These are phyloP conservation scores for Mustelus asterias DNA, from an alignment of 2,113 vertebrate genomes.

Conservation along the genomic window DNA sequence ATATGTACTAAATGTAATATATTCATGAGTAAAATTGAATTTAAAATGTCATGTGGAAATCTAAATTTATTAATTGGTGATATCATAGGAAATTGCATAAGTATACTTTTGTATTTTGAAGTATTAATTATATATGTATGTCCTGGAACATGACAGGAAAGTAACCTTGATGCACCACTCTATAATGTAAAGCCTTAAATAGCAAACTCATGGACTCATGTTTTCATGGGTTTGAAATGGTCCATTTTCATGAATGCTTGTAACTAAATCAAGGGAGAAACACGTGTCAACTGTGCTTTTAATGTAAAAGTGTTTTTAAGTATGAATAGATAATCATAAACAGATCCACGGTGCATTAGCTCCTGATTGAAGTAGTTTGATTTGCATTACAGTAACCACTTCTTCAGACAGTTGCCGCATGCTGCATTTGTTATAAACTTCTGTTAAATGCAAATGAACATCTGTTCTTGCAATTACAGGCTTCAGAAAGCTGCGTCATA, in stretches of 20 bases:
- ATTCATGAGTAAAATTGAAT: background rate
- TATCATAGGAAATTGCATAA: no score
- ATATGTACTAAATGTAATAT: background rate
- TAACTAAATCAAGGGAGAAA: background rate
- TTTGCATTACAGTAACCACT: conserved; percentile 9
- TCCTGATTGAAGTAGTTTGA: background rate
- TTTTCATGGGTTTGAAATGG: background rate
- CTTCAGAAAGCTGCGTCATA: background rate
- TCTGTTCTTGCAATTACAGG: background rate
- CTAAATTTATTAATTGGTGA: background rate
- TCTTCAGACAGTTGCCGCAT: background rate
- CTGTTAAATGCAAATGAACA: conserved; percentile 27
- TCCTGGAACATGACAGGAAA: background rate
- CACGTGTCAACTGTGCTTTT: background rate
- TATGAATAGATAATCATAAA: background rate
- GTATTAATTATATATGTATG: no score
- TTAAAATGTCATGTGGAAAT: background rate
- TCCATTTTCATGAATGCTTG: background rate
- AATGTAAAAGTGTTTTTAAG: background rate
- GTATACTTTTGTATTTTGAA: no score
- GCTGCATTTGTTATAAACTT: background rate
- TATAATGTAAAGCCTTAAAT: background rate
- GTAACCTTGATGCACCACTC: background rate
- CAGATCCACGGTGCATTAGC: background rate
- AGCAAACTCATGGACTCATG: background rate